These are phyloP conservation scores for Microcaecilia unicolor DNA, from an alignment of 2,797 vertebrate genomes.

Conservation along the genomic window DNA sequence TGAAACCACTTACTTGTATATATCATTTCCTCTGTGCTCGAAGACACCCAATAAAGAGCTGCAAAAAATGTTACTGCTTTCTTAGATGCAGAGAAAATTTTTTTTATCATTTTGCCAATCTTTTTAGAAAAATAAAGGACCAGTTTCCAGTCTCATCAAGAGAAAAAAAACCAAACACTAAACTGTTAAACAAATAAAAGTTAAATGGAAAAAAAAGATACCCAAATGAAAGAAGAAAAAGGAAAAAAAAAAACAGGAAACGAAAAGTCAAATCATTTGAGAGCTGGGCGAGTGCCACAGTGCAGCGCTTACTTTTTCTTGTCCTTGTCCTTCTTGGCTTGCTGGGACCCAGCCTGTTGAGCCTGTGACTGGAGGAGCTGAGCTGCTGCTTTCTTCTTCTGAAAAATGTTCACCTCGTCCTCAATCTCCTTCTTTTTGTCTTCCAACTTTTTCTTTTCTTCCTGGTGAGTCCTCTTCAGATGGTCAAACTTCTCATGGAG, in stretches of 20 bases:
- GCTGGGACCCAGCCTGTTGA: slow-evolving; percentile 64
- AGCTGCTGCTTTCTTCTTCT: slow-evolving; percentile 66
- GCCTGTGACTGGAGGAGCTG: slow-evolving; percentile 65
- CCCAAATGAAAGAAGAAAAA: slow-evolving; percentile 54
- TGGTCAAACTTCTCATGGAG: slow-evolving; percentile 70
- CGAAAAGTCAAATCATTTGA: too few relatives aligned
- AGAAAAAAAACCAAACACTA: slow-evolving; percentile 43
- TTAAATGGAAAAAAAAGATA: too few relatives aligned
- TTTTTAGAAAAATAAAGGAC: slow-evolving; percentile 22
- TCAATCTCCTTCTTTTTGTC: slow-evolving; percentile 71
- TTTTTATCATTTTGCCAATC: slow-evolving; percentile 38
- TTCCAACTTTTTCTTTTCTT: slow-evolving; percentile 70
- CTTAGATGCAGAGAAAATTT: slow-evolving; percentile 45
- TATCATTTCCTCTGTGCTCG: too few relatives aligned
- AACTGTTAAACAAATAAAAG: too few relatives aligned
- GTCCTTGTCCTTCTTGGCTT: slow-evolving; percentile 75
- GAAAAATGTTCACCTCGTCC: slow-evolving; percentile 64
- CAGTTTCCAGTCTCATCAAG: slow-evolving; percentile 49
- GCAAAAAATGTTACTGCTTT: too few relatives aligned
- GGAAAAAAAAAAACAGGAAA: slow-evolving; percentile 23
- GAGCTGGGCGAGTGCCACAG: too few relatives aligned
- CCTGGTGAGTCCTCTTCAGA: slow-evolving; percentile 67
- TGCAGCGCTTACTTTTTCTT: slow-evolving; percentile 71
- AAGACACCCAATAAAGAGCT: too few relatives aligned
- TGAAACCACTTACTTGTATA: too few relatives aligned